These are phyloP conservation scores for Salvelinus fontinalis DNA, from an alignment of 2,113 vertebrate genomes.

Conservation along the genomic window DNA sequence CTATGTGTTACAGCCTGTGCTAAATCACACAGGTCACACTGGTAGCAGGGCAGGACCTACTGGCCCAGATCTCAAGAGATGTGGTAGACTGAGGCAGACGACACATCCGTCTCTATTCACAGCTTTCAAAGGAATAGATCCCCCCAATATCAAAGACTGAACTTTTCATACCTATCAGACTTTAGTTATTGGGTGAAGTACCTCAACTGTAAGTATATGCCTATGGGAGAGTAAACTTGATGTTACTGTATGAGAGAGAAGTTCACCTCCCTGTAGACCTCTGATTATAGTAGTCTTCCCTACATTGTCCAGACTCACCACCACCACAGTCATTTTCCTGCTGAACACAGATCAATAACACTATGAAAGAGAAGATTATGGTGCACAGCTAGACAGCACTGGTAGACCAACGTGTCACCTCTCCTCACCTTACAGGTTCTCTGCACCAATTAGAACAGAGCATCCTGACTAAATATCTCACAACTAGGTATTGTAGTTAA, in stretches of 20 bases:
- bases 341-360: too few relatives aligned
- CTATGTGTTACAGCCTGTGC: slow-evolving; percentile 7
- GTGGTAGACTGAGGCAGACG: slow-evolving; percentile 21
- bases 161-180: background rate
- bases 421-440: slow-evolving; percentile 79
- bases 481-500: background rate
- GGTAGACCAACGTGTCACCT: background rate
- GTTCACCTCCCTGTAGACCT: slow-evolving; percentile 83
- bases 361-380: too few relatives aligned
- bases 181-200: background rate
- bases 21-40: slow-evolving; percentile 54
- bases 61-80: background rate
- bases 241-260: background rate
- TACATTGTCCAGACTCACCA: slow-evolving; percentile 84
- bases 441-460: slow-evolving; percentile 80
- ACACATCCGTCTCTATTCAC: background rate
- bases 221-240: background rate
- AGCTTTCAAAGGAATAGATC: background rate
- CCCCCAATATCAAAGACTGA: background rate
- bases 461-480: slow-evolving; percentile 63
- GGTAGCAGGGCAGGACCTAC: slow-evolving; percentile 20
- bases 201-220: background rate
- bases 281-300: slow-evolving; percentile 81
- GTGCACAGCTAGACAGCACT: background rate
- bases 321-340: slow-evolving; percentile 80